Evolutionary conservation across 2,113 vertebrate genomes (phyloP).

Genomic region (Sorex araneus): DNA sequence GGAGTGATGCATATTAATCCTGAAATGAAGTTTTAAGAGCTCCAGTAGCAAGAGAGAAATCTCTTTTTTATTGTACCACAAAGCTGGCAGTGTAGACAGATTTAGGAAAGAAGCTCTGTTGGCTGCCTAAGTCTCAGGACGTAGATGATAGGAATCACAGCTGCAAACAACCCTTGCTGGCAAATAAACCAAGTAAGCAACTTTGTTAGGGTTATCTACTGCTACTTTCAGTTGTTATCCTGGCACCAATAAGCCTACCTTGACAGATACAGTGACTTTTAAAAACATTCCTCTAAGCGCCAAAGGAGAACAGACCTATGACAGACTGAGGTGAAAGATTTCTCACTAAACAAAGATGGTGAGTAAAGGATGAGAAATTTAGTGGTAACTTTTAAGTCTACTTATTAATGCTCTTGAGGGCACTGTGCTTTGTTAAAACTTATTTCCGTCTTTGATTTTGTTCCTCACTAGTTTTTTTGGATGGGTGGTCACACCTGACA

Average conservation of each 20-base stretch:
- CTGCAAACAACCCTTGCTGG: not conserved
- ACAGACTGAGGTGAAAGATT: conserved; percentile 20
- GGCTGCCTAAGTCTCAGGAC: not conserved
- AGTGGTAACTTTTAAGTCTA: not conserved
- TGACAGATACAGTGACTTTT: not conserved
- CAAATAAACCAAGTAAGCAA: not conserved
- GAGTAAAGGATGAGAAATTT: not conserved
- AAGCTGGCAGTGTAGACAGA: not conserved
- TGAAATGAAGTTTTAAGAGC: not conserved
- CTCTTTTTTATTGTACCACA: not conserved
- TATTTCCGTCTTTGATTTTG: not conserved
- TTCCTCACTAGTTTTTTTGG: not conserved
- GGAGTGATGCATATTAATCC: not conserved
- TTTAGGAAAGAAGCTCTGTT: not conserved
- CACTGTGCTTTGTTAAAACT: not conserved
- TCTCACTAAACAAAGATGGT: conserved; percentile 8
- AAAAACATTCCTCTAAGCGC: conserved; percentile 17
- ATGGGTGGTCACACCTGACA: no score
- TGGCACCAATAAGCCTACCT: not conserved
- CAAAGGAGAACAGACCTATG: not conserved
- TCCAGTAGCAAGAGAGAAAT: not conserved
- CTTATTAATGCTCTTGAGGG: not conserved
- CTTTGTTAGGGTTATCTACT: not conserved
- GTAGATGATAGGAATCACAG: not conserved
- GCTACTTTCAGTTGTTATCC: not conserved